These are phyloP conservation scores for Aplochiton taeniatus DNA, from an alignment of 2,797 vertebrate genomes.

Conservation along the genomic window DNA sequence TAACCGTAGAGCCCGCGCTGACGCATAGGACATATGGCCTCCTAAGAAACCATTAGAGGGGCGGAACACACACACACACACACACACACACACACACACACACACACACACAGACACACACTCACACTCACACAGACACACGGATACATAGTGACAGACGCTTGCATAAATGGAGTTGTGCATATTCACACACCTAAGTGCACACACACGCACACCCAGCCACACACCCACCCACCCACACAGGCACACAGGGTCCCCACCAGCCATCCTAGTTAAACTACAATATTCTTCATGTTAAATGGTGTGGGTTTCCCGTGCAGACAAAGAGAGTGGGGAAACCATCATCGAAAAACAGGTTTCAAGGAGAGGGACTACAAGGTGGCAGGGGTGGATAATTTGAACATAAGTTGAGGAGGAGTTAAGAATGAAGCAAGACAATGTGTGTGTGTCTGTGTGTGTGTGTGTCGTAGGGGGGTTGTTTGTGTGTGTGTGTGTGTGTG, in stretches of 20 bases:
- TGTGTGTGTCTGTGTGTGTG: constrained; percentile 16
- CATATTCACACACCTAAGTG: not conserved
- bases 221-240: constrained; percentile 13
- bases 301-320: constrained; percentile 5
- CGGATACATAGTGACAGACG: not conserved
- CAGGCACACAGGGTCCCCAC: constrained; percentile 22
- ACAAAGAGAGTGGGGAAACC: not conserved
- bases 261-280: constrained; percentile 44
- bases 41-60: constrained; percentile 68
- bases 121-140: constrained; percentile 8
- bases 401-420: constrained; percentile 45
- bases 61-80: constrained; percentile 10
- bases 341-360: constrained; percentile 32
- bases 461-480: too few relatives aligned
- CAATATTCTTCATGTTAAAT: constrained; percentile 47
- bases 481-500: constrained; percentile 17
- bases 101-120: not conserved
- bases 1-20: constrained; percentile 74
- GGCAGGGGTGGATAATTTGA: constrained; percentile 51
- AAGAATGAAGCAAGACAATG: constrained; percentile 45
- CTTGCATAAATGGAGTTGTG: not conserved
- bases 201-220: not conserved
- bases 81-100: constrained; percentile 10
- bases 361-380: constrained; percentile 47
- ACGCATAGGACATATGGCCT: constrained; percentile 75